Percentiles rank a stretch among this genome's conserved stretches.
Evolutionary conservation across 2,888 invertebrate genomes (phyloP).

Genomic region (Bhutanitis thaidina): DNA sequence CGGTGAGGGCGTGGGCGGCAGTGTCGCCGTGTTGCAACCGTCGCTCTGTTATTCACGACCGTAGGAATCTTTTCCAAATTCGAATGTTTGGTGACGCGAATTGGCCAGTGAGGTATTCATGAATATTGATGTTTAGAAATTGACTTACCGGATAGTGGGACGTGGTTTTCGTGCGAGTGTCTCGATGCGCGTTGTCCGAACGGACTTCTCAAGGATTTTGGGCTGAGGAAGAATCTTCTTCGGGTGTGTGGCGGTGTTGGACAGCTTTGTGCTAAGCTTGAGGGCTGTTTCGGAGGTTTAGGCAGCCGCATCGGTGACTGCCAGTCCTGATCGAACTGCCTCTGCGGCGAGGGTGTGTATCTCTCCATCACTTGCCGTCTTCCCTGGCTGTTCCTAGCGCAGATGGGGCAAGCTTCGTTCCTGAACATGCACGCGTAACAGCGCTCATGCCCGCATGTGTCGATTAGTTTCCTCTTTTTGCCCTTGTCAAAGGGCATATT

Average conservation of each 20-base stretch:
- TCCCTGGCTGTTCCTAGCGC: slow-evolving; percentile 74
- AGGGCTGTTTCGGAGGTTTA: slow-evolving; percentile 79
- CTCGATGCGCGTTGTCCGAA: slow-evolving; percentile 79
- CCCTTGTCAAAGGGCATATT: slow-evolving; percentile 97
- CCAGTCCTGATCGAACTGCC: slow-evolving; percentile 62
- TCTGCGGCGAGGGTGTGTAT: slow-evolving; percentile 68
- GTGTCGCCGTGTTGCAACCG: slow-evolving; percentile 61
- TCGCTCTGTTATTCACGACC: slow-evolving; percentile 63
- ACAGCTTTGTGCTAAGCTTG: slow-evolving; percentile 83
- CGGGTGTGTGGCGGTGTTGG: slow-evolving; percentile 89
- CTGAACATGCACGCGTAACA: slow-evolving; percentile 97
- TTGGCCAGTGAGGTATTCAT: slow-evolving; percentile 16
- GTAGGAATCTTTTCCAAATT: slow-evolving; percentile 43
- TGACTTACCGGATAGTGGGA: slow-evolving; percentile 85
- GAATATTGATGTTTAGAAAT: not conserved
- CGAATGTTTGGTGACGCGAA: slow-evolving; percentile 30
- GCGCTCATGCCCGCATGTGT: slow-evolving; percentile 96
- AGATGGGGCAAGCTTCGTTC: slow-evolving; percentile 94
- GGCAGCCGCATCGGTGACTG: slow-evolving; percentile 79
- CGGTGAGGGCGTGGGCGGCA: slow-evolving; percentile 60
- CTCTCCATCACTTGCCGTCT: slow-evolving; percentile 66
- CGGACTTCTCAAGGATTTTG: slow-evolving; percentile 89
- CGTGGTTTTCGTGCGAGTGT: slow-evolving; percentile 81
- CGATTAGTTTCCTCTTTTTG: slow-evolving; percentile 96
- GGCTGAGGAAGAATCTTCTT: slow-evolving; percentile 90